Evolutionary conservation across 2,888 invertebrate species (phyloP).

Genomic region (Coelopa pilipes): DNA sequence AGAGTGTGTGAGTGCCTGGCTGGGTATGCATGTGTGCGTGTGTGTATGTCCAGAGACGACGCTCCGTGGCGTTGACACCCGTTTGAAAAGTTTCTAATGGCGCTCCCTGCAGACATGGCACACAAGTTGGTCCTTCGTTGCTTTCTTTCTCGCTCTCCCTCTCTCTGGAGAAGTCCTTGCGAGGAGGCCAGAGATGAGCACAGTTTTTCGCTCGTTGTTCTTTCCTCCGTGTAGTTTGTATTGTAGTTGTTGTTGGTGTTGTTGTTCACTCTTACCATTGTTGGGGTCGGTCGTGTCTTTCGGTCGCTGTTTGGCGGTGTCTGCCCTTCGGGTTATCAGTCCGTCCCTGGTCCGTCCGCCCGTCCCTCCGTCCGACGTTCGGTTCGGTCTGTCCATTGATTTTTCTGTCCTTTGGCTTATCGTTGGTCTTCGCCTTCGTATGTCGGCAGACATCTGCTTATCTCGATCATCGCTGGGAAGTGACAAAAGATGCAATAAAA

Average conservation of each 20-base stretch:
- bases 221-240: background rate
- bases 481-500: conserved; percentile 27
- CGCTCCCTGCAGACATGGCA: conserved; percentile 12
- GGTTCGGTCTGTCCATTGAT: no score
- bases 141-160: background rate
- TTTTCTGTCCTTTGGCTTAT: no score
- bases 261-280: background rate
- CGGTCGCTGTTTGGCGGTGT: background rate
- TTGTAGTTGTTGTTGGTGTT: conserved; percentile 17
- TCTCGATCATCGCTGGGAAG: conserved; percentile 33
- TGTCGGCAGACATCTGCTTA: conserved; percentile 20
- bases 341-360: no score
- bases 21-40: background rate
- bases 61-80: conserved; percentile 25
- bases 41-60: no score
- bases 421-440: background rate
- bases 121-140: background rate
- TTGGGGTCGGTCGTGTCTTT: background rate
- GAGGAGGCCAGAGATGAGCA: no score
- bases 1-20: background rate
- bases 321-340: background rate
- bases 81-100: conserved; percentile 29
- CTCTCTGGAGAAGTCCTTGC: background rate
- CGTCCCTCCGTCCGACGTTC: no score
- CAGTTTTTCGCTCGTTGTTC: no score